phyloP scores from a whole-genome alignment of 2,888 invertebrate species.

The Aphelenchoides bicaudatus region DNA sequence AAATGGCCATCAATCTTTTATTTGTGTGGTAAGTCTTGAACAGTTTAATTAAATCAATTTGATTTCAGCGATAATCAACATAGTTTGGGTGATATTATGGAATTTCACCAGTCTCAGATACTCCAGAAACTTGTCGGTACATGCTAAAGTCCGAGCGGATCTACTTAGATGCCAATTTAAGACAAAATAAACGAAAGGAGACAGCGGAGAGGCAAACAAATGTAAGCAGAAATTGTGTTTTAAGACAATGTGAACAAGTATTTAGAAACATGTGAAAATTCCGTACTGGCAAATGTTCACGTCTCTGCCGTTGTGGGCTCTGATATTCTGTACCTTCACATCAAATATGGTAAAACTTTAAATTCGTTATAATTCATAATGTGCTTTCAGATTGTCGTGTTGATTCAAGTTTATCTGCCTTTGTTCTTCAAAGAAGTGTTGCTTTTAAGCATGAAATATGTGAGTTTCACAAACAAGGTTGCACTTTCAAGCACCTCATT shows the following conservation, averaged over 20 bases:
- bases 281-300: conserved; percentile 30
- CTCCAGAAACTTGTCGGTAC: conserved; percentile 41
- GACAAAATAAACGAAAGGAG: background rate
- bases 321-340: conserved; percentile 39
- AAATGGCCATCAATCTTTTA: conserved; percentile 49
- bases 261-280: conserved; percentile 13
- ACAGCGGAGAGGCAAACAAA: background rate
- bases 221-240: background rate
- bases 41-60: background rate
- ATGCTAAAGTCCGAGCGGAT: conserved; percentile 23
- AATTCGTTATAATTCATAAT: too few species aligned
- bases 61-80: conserved; percentile 33
- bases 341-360: too few species aligned
- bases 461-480: conserved; percentile 11
- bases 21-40: conserved; percentile 28
- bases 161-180: background rate
- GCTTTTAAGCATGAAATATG: conserved; percentile 36
- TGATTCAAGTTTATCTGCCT: conserved; percentile 49
- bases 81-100: conserved; percentile 44
- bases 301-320: conserved; percentile 28
- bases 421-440: conserved; percentile 52
- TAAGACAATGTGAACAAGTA: too few species aligned
- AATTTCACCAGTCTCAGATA: conserved; percentile 37
- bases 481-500: background rate
- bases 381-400: conserved; percentile 40